These are phyloP conservation scores for Lingula anatina DNA, from an alignment of 2,888 invertebrate species.

Conservation along the genomic window DNA sequence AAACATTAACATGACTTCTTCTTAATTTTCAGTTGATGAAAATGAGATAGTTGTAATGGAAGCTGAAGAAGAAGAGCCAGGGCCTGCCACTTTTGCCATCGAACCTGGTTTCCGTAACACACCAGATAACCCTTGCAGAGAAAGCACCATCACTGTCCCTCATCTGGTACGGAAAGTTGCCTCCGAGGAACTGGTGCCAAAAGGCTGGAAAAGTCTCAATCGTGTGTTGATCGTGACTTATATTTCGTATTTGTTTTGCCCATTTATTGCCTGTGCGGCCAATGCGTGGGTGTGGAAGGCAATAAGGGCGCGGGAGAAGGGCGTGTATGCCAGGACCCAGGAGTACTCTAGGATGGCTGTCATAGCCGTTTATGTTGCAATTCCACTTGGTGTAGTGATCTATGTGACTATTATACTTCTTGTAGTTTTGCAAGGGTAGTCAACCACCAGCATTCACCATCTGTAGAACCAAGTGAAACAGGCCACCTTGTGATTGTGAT, in stretches of 20 bases:
- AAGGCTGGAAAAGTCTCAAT: constrained; percentile 33
- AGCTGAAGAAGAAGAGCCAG: neutral
- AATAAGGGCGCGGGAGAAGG: constrained; percentile 32
- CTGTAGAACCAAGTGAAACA: no score
- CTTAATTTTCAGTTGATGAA: no score
- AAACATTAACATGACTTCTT: neutral
- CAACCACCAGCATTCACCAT: no score
- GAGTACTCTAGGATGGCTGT: constrained; percentile 28
- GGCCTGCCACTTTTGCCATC: constrained; percentile 15
- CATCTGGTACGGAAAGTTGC: constrained; percentile 32
- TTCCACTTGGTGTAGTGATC: constrained; percentile 21
- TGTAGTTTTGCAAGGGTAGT: no score
- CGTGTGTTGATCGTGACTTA: constrained; percentile 31
- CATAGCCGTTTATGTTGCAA: constrained; percentile 28
- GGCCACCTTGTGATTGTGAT: no score
- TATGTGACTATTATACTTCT: constrained; percentile 19
- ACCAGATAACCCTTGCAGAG: constrained; percentile 36
- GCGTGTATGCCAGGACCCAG: constrained; percentile 38
- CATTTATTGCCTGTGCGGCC: constrained; percentile 30
- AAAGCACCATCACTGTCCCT: constrained; percentile 35
- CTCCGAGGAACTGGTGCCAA: constrained; percentile 32
- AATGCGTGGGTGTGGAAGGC: constrained; percentile 28
- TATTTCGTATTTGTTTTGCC: constrained; percentile 26
- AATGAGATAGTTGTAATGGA: constrained; percentile 7
- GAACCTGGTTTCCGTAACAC: constrained; percentile 31